Percentiles rank a stretch among this genome's conserved stretches.
Evolutionary conservation across 2,888 invertebrate genomes (phyloP).

Genomic region (Andrena praecox): DNA sequence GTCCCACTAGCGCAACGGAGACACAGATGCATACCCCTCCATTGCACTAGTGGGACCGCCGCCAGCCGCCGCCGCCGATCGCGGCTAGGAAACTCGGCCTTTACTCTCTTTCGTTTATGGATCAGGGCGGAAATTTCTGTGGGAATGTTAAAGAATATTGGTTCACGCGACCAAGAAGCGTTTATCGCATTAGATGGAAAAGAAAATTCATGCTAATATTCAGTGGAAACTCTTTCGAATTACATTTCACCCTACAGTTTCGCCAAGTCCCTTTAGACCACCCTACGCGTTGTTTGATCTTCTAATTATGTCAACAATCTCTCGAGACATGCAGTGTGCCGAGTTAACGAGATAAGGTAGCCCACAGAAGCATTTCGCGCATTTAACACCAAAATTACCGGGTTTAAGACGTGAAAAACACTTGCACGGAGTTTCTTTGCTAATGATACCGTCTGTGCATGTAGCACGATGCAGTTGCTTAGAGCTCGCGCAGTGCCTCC

Average conservation of each 20-base stretch:
- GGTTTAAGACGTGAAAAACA: not conserved
- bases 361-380: too few relatives aligned
- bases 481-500: not conserved
- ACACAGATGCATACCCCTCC: too few relatives aligned
- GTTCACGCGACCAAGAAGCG: not conserved
- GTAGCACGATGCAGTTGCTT: not conserved
- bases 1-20: too few relatives aligned
- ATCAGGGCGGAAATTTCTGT: not conserved
- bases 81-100: too few relatives aligned
- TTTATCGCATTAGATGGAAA: too few relatives aligned
- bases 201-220: not conserved
- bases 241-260: not conserved
- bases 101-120: not conserved
- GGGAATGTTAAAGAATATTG: not conserved
- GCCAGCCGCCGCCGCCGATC: too few relatives aligned
- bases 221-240: not conserved
- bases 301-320: conserved; percentile 13
- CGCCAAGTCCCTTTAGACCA: not conserved
- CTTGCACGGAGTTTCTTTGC: not conserved
- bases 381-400: not conserved
- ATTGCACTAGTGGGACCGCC: too few relatives aligned
- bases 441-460: conserved; percentile 2
- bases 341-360: not conserved
- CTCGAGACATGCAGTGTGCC: not conserved
- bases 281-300: conserved; percentile 2